phyloP scores from a whole-genome alignment of 2,113 vertebrate genomes.

The Chauna torquata region DNA sequence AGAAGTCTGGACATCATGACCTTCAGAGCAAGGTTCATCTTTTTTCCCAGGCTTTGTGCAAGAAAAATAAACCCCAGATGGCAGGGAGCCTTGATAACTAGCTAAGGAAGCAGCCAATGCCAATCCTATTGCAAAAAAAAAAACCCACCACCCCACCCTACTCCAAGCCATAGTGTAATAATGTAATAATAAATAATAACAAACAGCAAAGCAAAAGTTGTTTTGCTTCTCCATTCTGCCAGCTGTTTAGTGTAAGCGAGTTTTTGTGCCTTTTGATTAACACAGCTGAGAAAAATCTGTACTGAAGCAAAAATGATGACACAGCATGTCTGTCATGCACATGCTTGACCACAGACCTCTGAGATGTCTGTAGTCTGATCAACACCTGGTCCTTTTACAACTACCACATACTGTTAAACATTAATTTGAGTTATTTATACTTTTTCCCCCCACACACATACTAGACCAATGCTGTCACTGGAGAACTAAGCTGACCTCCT shows the following conservation, averaged over 20 bases:
- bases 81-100: constrained; percentile 1
- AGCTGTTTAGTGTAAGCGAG: not conserved
- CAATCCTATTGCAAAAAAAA: not conserved
- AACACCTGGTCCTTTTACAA: not conserved
- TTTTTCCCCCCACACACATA: not conserved
- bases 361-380: not conserved
- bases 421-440: not conserved
- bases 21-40: constrained; percentile 9
- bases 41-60: constrained; percentile 41
- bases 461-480: not conserved
- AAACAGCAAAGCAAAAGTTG: constrained; percentile 1
- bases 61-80: constrained; percentile 40
- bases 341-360: not conserved
- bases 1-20: not conserved
- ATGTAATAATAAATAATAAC: not conserved
- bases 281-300: not conserved
- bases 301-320: not conserved
- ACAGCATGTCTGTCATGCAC: not conserved
- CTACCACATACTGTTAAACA: not conserved
- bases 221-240: not conserved
- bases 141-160: not conserved
- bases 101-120: constrained; percentile 7
- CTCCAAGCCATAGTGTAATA: not conserved
- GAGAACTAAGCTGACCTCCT: not conserved
- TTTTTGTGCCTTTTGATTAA: not conserved